These are phyloP conservation scores for Liopterus haemorrhoidalis DNA, from an alignment of 2,888 invertebrate genomes.

Conservation along the genomic window DNA sequence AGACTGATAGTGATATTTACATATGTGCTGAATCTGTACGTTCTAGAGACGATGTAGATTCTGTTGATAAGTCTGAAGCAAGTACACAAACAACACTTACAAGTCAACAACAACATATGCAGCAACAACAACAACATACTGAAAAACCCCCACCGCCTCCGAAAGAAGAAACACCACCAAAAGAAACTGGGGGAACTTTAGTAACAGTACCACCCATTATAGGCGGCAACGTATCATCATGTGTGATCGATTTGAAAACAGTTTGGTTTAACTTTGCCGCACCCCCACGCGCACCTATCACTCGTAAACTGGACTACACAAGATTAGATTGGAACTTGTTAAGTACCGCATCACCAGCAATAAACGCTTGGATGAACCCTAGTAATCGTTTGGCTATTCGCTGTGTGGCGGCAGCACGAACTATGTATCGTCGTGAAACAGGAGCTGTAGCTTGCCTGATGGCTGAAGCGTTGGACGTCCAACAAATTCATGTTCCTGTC, in stretches of 20 bases:
- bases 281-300: conserved; percentile 89
- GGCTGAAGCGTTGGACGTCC: conserved; percentile 88
- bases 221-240: conserved; percentile 73
- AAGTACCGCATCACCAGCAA: conserved; percentile 92
- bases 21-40: conserved; percentile 50
- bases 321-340: conserved; percentile 93
- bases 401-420: conserved; percentile 72
- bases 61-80: conserved; percentile 13
- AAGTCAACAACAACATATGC: conserved; percentile 2
- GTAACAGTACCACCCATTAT: neutral
- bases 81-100: conserved; percentile 16
- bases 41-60: conserved; percentile 45
- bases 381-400: conserved; percentile 83
- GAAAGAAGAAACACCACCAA: neutral
- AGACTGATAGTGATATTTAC: conserved; percentile 43
- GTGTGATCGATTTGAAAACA: conserved; percentile 79
- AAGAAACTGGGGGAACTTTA: neutral
- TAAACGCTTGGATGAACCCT: conserved; percentile 97
- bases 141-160: neutral
- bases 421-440: conserved; percentile 71
- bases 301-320: conserved; percentile 89
- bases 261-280: conserved; percentile 98
- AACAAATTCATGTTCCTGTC: conserved; percentile 71
- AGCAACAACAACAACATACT: neutral
- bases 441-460: conserved; percentile 90